Percentiles rank a stretch among this genome's conserved stretches.
These are phyloP conservation scores for Agrypnus murinus DNA, from an alignment of 2,888 invertebrate species.

Conservation along the genomic window DNA sequence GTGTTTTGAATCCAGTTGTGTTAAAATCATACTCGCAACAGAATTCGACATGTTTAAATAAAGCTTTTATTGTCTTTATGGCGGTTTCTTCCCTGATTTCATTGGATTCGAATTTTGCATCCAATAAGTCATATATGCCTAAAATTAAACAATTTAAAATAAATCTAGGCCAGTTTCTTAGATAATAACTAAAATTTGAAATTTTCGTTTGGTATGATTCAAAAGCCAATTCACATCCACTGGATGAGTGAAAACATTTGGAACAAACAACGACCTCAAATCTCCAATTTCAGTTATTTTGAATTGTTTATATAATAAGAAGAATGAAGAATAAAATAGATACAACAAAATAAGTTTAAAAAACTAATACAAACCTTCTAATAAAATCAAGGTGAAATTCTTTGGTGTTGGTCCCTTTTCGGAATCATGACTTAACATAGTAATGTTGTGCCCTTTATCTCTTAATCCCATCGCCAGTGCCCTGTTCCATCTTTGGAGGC, in stretches of 20 bases:
- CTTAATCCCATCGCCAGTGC: constrained; percentile 50
- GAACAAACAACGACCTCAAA: neutral
- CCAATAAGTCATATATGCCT: constrained; percentile 50
- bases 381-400: constrained; percentile 50
- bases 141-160: constrained; percentile 8
- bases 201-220: neutral
- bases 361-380: constrained; percentile 49
- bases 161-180: neutral
- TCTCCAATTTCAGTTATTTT: constrained; percentile 5
- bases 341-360: neutral
- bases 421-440: constrained; percentile 50
- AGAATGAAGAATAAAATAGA: neutral
- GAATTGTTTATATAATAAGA: neutral
- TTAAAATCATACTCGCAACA: constrained; percentile 51
- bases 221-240: neutral
- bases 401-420: constrained; percentile 46
- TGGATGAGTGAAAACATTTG: constrained; percentile 8
- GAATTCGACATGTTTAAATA: constrained; percentile 45
- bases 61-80: constrained; percentile 28
- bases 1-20: constrained; percentile 49
- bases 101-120: constrained; percentile 39
- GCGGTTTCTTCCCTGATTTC: constrained; percentile 39
- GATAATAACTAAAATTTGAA: too few species aligned
- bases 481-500: constrained; percentile 53
- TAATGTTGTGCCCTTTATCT: constrained; percentile 52